These are phyloP conservation scores for Perca schrenkii DNA, from an alignment of 2,113 vertebrate genomes.

Conservation along the genomic window DNA sequence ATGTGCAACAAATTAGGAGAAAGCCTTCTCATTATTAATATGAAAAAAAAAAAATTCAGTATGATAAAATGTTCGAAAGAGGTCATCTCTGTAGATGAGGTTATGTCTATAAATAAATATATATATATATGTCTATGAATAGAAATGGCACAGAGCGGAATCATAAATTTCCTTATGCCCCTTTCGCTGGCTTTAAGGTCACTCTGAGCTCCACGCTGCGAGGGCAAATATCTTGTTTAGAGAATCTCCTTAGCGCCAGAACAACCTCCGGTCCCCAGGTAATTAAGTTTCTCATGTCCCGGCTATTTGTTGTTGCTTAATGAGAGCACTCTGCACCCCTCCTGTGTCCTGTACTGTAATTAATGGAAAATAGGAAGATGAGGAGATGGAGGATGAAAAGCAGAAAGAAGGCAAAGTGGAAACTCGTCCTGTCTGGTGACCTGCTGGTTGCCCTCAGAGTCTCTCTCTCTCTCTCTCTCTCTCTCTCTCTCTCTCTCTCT, in stretches of 20 bases:
- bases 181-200: constrained; percentile 33
- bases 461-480: not conserved
- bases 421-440: constrained; percentile 59
- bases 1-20: constrained; percentile 10
- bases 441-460: constrained; percentile 50
- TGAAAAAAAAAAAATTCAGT: constrained; percentile 3
- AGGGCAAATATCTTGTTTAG: constrained; percentile 49
- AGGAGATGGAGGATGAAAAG: constrained; percentile 56
- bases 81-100: constrained; percentile 13
- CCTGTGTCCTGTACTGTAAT: constrained; percentile 61
- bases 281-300: constrained; percentile 67
- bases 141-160: constrained; percentile 13
- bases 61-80: constrained; percentile 10
- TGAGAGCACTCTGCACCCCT: constrained; percentile 51
- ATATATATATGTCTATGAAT: not conserved
- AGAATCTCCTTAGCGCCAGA: constrained; percentile 39
- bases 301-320: constrained; percentile 72
- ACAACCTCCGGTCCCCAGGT: constrained; percentile 60
- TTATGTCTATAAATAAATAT: constrained; percentile 8
- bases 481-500: constrained; percentile 41
- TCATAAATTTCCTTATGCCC: constrained; percentile 22
- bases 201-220: not conserved
- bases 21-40: not conserved
- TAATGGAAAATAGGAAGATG: constrained; percentile 56
- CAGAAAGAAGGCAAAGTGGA: constrained; percentile 57